Conservation (phyloP, 2,797 vertebrate species). For the Falco novaeseelandiae region DNA sequence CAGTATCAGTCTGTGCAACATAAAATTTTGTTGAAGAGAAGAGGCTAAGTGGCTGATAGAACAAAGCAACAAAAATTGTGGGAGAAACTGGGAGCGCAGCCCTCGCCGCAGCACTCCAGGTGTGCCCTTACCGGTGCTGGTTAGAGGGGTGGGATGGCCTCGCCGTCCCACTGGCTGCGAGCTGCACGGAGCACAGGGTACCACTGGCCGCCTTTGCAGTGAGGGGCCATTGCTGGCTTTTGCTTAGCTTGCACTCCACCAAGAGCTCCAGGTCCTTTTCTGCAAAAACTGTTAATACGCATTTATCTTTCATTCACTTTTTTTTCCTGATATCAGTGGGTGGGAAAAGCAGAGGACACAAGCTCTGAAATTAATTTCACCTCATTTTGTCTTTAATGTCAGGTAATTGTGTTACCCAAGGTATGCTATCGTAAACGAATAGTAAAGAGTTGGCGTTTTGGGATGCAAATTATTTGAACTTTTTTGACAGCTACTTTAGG, state of each 20-base stretch:
- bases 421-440: background rate
- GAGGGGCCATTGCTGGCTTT: background rate
- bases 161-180: fast-evolving
- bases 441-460: background rate
- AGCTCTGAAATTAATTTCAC: background rate
- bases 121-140: background rate
- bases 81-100: background rate
- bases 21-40: background rate
- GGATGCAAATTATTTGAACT: background rate
- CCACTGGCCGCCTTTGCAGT: background rate
- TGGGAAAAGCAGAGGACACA: background rate
- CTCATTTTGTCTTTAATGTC: background rate
- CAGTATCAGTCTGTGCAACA: background rate
- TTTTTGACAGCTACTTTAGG: background rate
- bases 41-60: background rate
- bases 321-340: background rate
- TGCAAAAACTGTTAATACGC: background rate
- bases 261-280: background rate
- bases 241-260: background rate
- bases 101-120: background rate
- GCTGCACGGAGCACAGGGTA: background rate
- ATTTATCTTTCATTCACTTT: background rate
- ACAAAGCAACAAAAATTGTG: background rate
- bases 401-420: background rate
- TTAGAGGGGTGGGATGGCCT: background rate